phyloP scores from a whole-genome alignment of 2,888 invertebrate species.

The Chirona hameri region DNA sequence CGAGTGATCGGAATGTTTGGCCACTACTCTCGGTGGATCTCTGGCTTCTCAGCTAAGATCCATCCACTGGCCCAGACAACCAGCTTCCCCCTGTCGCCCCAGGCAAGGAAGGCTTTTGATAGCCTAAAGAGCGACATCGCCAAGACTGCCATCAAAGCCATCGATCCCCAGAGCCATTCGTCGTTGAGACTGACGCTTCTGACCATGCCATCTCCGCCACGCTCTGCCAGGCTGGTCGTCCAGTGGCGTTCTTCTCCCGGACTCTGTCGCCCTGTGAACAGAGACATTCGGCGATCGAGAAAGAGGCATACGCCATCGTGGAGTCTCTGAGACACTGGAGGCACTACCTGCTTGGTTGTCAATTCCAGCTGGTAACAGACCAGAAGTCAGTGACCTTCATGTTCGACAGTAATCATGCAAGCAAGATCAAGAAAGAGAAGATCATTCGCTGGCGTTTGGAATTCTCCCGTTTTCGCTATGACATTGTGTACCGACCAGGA shows the following conservation, averaged over 20 bases:
- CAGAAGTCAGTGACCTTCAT: neutral
- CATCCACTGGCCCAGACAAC: neutral
- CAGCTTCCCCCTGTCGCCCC: neutral
- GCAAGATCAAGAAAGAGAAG: neutral
- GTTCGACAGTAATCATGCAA: no score
- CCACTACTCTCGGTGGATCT: conserved; percentile 12
- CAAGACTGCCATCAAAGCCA: conserved; percentile 4
- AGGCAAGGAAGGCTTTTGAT: neutral
- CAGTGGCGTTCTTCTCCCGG: conserved; percentile 6
- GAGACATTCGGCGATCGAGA: conserved; percentile 26
- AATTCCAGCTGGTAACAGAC: neutral
- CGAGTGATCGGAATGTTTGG: conserved; percentile 7
- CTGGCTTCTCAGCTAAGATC: conserved; percentile 23
- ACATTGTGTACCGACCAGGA: conserved; percentile 31
- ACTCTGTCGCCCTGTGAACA: conserved; percentile 10
- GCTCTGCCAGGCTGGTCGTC: neutral
- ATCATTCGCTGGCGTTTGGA: conserved; percentile 32
- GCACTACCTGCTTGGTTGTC: neutral
- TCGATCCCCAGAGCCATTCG: conserved; percentile 1
- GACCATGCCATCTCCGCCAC: neutral
- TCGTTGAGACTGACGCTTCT: conserved; percentile 32
- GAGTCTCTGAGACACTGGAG: conserved; percentile 30
- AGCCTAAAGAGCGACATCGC: conserved; percentile 24
- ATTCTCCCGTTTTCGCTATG: conserved; percentile 28
- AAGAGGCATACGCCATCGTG: conserved; percentile 34